phyloP scores from a whole-genome alignment of 2,113 vertebrate species.

The Ascaphus truei region DNA sequence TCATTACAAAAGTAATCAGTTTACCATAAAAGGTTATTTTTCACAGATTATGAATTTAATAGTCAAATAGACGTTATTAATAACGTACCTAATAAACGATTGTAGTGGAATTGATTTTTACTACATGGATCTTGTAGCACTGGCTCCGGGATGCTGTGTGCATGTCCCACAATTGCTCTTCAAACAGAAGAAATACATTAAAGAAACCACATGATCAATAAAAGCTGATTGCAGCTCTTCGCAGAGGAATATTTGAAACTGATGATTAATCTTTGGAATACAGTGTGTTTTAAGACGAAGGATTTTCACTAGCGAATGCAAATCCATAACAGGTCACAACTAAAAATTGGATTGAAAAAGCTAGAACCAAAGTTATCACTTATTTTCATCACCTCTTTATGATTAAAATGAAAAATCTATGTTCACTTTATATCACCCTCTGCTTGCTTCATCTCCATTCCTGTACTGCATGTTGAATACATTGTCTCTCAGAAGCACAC shows the following conservation, averaged over 20 bases:
- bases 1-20: no score
- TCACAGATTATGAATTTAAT: neutral
- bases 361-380: neutral
- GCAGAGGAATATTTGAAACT: constrained; percentile 7
- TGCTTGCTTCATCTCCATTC: no score
- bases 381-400: neutral
- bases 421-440: no score
- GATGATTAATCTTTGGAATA: constrained; percentile 7
- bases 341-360: constrained; percentile 8
- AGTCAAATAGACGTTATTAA: neutral
- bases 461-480: no score
- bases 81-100: neutral
- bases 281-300: neutral
- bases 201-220: constrained; percentile 30
- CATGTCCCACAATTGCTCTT: constrained; percentile 20
- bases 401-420: neutral
- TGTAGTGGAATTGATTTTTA: constrained; percentile 14
- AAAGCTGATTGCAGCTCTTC: constrained; percentile 3
- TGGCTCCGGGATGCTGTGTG: constrained; percentile 22
- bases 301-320: neutral
- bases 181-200: no score
- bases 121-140: neutral
- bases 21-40: no score
- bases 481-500: neutral
- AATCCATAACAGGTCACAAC: no score